phyloP scores from a whole-genome alignment of 2,113 vertebrate genomes.

The Chinchilla lanigera region DNA sequence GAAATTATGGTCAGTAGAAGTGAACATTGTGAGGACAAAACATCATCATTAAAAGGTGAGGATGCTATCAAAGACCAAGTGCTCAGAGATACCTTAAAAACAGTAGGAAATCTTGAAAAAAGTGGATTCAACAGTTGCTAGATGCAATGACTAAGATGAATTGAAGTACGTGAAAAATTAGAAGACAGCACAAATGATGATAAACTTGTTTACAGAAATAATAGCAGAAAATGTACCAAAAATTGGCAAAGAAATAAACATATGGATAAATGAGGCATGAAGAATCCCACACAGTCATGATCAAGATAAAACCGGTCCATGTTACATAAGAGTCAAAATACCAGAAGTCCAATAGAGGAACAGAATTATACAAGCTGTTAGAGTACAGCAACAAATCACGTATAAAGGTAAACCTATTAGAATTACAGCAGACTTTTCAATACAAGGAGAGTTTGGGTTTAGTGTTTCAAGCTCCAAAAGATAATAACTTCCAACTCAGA shows the following conservation, averaged over 20 bases:
- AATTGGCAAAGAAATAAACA: not conserved
- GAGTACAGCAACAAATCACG: no score
- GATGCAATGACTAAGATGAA: not conserved
- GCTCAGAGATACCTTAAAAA: not conserved
- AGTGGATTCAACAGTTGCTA: not conserved
- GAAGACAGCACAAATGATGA: not conserved
- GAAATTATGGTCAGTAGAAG: not conserved
- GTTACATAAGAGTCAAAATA: no score
- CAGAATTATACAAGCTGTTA: no score
- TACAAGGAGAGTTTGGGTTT: not conserved
- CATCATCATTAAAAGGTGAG: not conserved
- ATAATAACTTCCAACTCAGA: not conserved
- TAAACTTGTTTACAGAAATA: not conserved
- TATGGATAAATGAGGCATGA: not conserved
- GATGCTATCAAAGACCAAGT: not conserved
- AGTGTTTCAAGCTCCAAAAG: not conserved
- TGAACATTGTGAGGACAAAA: not conserved
- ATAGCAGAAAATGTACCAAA: not conserved
- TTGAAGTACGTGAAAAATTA: not conserved
- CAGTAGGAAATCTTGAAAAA: not conserved
- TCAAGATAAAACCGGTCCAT: not conserved
- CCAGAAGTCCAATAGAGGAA: no score
- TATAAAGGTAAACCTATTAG: no score
- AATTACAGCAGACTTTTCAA: not conserved
- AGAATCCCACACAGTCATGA: not conserved